phyloP scores from a whole-genome alignment of 2,888 invertebrate genomes.

The Argyra leucocephala region DNA sequence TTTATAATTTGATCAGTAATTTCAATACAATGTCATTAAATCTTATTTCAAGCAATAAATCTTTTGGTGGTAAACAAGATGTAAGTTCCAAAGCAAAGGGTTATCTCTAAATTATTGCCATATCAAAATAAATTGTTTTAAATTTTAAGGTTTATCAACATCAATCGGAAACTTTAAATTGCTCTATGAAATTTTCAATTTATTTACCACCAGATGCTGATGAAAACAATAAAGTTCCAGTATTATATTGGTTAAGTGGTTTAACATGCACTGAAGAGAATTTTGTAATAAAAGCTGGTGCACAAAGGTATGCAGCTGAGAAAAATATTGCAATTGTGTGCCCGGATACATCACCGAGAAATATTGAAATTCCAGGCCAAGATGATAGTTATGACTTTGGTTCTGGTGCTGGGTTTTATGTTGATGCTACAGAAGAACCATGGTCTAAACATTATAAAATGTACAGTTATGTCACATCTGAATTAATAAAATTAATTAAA shows the following conservation, averaged over 20 bases:
- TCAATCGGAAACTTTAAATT: slow-evolving; percentile 55
- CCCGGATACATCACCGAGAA: slow-evolving; percentile 94
- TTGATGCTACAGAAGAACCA: slow-evolving; percentile 82
- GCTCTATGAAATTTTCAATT: slow-evolving; percentile 87
- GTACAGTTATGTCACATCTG: slow-evolving; percentile 87
- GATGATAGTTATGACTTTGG: slow-evolving; percentile 92
- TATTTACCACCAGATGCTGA: slow-evolving; percentile 69
- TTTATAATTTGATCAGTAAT: too few species aligned
- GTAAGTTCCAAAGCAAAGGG: slow-evolving; percentile 38
- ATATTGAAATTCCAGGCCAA: slow-evolving; percentile 80
- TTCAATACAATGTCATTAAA: too few species aligned
- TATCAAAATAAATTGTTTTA: slow-evolving; percentile 28
- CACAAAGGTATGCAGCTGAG: slow-evolving; percentile 80
- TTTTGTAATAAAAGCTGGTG: slow-evolving; percentile 91
- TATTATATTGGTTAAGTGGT: slow-evolving; percentile 85
- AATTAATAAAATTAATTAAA: slow-evolving; percentile 66
- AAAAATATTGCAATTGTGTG: slow-evolving; percentile 79
- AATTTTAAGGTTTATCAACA: slow-evolving; percentile 32
- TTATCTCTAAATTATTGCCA: slow-evolving; percentile 24
- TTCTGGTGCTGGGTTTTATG: slow-evolving; percentile 88
- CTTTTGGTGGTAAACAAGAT: slow-evolving; percentile 78
- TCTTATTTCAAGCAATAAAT: slow-evolving; percentile 56
- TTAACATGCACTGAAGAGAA: slow-evolving; percentile 91
- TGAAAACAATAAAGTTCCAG: slow-evolving; percentile 53
- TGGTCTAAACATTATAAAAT: slow-evolving; percentile 91